phyloP scores from a whole-genome alignment of 30 jellyfish, hydroid and myxozoan genomes.

The Aurelia aurita complex sp. Pacific region DNA sequence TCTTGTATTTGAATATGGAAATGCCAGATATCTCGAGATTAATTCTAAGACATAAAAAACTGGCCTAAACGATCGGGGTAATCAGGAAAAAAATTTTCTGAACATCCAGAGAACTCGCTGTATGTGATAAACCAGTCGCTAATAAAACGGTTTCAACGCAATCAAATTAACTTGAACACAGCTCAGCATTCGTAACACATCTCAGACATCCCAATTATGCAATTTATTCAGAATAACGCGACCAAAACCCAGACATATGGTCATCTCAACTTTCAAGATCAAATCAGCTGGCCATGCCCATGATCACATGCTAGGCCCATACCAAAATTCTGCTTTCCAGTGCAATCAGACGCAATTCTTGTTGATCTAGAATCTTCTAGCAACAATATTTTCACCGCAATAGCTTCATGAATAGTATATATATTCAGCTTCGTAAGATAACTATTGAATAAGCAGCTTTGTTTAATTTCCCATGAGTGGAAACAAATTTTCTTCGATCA shows the following conservation, averaged over 20 bases:
- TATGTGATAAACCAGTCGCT: too few relatives aligned
- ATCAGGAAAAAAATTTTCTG: too few relatives aligned
- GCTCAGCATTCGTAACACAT: too few relatives aligned
- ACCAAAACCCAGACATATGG: not conserved
- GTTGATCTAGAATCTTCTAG: too few relatives aligned
- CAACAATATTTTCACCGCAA: not conserved
- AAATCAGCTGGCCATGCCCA: not conserved
- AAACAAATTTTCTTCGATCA: not conserved
- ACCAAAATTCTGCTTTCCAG: not conserved
- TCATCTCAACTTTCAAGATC: not conserved
- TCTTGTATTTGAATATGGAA: too few relatives aligned
- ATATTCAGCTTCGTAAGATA: not conserved
- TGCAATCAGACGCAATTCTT: not conserved
- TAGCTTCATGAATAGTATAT: not conserved
- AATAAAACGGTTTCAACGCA: too few relatives aligned
- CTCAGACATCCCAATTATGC: too few relatives aligned
- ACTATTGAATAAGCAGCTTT: not conserved
- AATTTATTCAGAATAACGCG: not conserved
- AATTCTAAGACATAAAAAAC: too few relatives aligned
- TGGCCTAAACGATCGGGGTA: too few relatives aligned
- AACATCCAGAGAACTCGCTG: too few relatives aligned
- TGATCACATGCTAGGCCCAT: constrained; percentile 33
- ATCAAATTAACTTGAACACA: too few relatives aligned
- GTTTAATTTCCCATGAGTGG: not conserved
- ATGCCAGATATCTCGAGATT: too few relatives aligned